Evolutionary conservation across 2,888 invertebrate genomes (phyloP).

Genomic region (Caenorhabditis sinica): DNA sequence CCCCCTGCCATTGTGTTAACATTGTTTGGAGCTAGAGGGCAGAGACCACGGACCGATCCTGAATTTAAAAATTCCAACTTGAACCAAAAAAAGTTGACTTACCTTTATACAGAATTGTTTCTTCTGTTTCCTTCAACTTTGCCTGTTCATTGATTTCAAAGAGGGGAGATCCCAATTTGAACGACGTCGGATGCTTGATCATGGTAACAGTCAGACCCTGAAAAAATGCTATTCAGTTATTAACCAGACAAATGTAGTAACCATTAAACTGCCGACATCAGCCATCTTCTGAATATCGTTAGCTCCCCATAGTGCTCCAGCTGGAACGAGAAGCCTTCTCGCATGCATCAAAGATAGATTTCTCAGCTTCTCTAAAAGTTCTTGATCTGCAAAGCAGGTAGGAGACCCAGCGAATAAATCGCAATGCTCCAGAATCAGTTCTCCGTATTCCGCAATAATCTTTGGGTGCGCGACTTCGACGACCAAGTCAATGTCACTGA

Average conservation of each 20-base stretch:
- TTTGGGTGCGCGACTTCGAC: slow-evolving; percentile 86
- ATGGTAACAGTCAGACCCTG: slow-evolving; percentile 86
- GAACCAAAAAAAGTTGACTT: too few relatives aligned
- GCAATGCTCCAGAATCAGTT: slow-evolving; percentile 84
- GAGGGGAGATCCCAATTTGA: slow-evolving; percentile 85
- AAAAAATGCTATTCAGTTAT: slow-evolving; percentile 12
- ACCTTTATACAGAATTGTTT: slow-evolving; percentile 85
- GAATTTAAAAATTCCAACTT: not conserved
- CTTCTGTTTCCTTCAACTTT: slow-evolving; percentile 76
- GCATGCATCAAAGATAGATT: slow-evolving; percentile 78
- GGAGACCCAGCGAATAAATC: slow-evolving; percentile 86
- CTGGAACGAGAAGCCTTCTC: slow-evolving; percentile 85
- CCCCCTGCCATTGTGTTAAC: slow-evolving; percentile 87
- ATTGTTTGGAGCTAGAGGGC: slow-evolving; percentile 86
- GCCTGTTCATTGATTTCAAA: slow-evolving; percentile 84
- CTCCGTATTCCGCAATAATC: slow-evolving; percentile 85
- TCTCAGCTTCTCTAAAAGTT: slow-evolving; percentile 83
- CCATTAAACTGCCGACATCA: slow-evolving; percentile 85
- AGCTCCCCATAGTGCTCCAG: slow-evolving; percentile 86
- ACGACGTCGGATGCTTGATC: slow-evolving; percentile 86
- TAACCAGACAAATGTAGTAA: not conserved
- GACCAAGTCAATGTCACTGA: slow-evolving; percentile 79
- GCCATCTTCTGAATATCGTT: slow-evolving; percentile 86
- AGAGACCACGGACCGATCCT: slow-evolving; percentile 86
- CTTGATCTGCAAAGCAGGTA: slow-evolving; percentile 85